phyloP scores from a whole-genome alignment of 2,113 vertebrate species.

The Microcebus murinus region DNA sequence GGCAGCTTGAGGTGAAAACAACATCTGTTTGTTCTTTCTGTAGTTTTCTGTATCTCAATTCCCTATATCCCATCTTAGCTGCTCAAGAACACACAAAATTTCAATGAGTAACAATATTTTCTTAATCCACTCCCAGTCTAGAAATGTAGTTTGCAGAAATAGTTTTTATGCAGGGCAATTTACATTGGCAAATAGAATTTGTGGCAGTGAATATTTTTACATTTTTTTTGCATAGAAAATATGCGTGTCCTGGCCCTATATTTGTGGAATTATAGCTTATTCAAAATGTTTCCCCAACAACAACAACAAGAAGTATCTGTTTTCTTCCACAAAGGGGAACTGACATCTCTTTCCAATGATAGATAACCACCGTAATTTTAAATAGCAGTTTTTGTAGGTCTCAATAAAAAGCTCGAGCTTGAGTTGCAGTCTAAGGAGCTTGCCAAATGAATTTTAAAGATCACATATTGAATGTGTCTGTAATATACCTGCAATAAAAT shows the following conservation, averaged over 20 bases:
- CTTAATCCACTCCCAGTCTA: background rate
- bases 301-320: background rate
- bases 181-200: constrained; percentile 55
- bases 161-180: constrained; percentile 29
- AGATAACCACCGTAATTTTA: background rate
- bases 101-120: background rate
- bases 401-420: background rate
- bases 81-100: background rate
- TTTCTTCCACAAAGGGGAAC: background rate
- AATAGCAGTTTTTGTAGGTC: background rate
- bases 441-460: constrained; percentile 19
- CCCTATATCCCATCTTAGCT: background rate
- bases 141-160: background rate
- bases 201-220: constrained; percentile 42
- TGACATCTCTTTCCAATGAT: background rate
- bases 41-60: background rate
- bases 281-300: background rate
- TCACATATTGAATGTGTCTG: background rate
- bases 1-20: background rate
- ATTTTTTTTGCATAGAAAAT: constrained; percentile 6
- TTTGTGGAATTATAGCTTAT: constrained; percentile 2
- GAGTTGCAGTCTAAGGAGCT: background rate
- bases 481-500: background rate
- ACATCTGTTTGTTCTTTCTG: background rate
- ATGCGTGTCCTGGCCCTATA: background rate